phyloP scores from a whole-genome alignment of 2,888 invertebrate species.

The Linnaemya tessellans region DNA sequence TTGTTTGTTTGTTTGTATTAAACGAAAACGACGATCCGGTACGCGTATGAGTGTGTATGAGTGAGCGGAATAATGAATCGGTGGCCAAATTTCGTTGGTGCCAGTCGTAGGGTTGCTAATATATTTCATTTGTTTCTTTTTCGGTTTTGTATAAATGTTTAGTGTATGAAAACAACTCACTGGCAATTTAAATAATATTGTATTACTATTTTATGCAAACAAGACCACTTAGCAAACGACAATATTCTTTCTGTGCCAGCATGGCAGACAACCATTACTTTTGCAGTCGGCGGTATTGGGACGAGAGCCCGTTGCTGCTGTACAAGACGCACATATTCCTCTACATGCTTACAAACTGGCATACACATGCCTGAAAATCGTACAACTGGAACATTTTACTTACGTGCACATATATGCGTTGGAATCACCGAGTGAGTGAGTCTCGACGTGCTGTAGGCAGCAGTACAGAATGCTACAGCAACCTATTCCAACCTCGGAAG shows the following conservation, averaged over 20 bases:
- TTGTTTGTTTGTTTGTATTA: too few species aligned
- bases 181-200: constrained; percentile 76
- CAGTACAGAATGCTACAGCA: too few species aligned
- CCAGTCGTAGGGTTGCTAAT: not conserved
- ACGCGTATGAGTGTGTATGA: too few species aligned
- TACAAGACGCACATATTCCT: constrained; percentile 11
- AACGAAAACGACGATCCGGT: too few species aligned
- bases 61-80: not conserved
- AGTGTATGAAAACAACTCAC: constrained; percentile 67
- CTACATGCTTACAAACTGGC: not conserved
- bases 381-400: too few species aligned
- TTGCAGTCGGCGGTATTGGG: constrained; percentile 22
- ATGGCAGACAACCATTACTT: constrained; percentile 45
- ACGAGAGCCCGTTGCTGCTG: constrained; percentile 6
- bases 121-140: constrained; percentile 11
- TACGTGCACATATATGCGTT: too few species aligned
- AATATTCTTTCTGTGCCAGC: constrained; percentile 61
- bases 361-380: not conserved
- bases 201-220: constrained; percentile 76
- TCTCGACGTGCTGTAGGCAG: too few species aligned
- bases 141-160: constrained; percentile 46
- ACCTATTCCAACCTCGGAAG: too few species aligned
- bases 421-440: too few species aligned
- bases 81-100: constrained; percentile 2
- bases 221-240: constrained; percentile 73